phyloP scores from a whole-genome alignment of 2,888 invertebrate genomes.

The Drosophila paranaensis region DNA sequence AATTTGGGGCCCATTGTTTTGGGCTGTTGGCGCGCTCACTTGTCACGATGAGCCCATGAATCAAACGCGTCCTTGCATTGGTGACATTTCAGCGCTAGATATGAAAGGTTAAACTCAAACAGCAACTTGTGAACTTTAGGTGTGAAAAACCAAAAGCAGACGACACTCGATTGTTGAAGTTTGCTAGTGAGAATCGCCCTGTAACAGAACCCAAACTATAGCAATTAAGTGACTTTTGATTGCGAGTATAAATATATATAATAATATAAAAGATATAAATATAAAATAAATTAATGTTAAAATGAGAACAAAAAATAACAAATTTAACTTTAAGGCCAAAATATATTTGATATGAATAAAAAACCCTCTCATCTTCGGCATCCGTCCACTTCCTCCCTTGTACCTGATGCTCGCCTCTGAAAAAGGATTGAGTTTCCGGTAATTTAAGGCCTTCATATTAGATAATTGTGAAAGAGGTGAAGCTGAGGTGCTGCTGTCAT shows the following conservation, averaged over 20 bases:
- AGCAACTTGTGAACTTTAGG: not conserved
- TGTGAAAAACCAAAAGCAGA: constrained; percentile 10
- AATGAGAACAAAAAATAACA: not conserved
- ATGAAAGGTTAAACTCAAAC: constrained; percentile 24
- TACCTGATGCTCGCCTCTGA: not conserved
- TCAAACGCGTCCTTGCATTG: constrained; percentile 31
- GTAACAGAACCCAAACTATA: not conserved
- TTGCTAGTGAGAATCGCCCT: not conserved
- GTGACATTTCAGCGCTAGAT: constrained; percentile 18
- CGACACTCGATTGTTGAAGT: not conserved
- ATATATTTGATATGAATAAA: constrained; percentile 12
- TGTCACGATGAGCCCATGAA: constrained; percentile 27
- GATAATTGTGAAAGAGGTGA: constrained; percentile 31
- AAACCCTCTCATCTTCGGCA: not conserved
- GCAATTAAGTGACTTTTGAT: not conserved
- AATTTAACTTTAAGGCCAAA: not conserved
- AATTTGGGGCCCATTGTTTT: constrained; percentile 61
- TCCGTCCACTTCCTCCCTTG: not conserved
- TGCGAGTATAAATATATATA: too few relatives aligned
- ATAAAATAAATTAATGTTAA: too few relatives aligned
- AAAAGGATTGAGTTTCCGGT: constrained; percentile 43
- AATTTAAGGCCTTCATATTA: constrained; percentile 35
- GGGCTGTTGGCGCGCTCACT: constrained; percentile 21
- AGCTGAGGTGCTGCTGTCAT: constrained; percentile 59
- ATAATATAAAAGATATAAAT: too few relatives aligned